These are phyloP conservation scores for Antechinus flavipes DNA, from an alignment of 2,113 vertebrate genomes.

Conservation along the genomic window DNA sequence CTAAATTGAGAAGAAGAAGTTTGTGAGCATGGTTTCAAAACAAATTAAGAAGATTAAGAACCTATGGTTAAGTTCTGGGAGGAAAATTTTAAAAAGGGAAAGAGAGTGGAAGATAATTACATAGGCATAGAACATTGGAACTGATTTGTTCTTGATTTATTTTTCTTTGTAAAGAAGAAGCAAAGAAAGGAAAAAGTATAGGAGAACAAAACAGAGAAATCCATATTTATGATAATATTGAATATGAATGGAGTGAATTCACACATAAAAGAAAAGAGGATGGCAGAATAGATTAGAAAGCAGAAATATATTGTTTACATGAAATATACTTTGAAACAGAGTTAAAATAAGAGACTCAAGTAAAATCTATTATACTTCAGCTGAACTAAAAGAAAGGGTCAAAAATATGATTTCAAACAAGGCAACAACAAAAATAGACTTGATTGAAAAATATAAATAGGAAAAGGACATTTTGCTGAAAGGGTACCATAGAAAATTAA, in stretches of 20 bases:
- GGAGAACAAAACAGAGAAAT: not conserved
- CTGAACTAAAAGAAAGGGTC: not conserved
- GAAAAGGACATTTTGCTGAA: not conserved
- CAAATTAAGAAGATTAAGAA: not conserved
- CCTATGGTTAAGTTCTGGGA: not conserved
- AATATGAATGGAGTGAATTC: not conserved
- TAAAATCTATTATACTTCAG: not conserved
- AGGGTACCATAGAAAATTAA: not conserved
- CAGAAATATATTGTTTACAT: not conserved
- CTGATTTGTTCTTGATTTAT: not conserved
- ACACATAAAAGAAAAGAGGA: not conserved
- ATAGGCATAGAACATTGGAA: not conserved
- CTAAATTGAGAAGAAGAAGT: not conserved
- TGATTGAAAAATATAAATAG: not conserved
- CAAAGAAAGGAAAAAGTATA: not conserved
- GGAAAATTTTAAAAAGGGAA: not conserved
- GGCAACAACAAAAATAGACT: not conserved
- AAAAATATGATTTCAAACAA: not conserved
- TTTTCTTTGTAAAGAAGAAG: not conserved
- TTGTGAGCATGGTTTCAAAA: constrained; percentile 3
- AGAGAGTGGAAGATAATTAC: not conserved
- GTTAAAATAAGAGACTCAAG: not conserved
- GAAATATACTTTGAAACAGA: not conserved
- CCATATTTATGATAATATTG: not conserved
- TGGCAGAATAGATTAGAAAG: not conserved